Evolutionary conservation across 2,113 vertebrate species (phyloP).

Genomic region (Geococcyx californianus): DNA sequence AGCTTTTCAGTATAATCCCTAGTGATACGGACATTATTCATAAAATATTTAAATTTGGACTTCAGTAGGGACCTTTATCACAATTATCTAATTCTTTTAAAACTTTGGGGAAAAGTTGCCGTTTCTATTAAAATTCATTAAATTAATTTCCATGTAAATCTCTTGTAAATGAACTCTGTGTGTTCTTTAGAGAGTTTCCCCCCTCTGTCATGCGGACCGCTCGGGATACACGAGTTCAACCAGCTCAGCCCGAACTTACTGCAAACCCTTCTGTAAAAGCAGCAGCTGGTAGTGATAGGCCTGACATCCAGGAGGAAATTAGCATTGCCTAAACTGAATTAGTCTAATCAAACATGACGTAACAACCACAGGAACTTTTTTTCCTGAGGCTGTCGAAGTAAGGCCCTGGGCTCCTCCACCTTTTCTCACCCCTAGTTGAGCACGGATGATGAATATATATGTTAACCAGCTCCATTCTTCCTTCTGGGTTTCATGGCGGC

Average conservation of each 20-base stretch:
- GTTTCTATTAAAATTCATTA: background rate
- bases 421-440: background rate
- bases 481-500: background rate
- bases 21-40: background rate
- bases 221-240: background rate
- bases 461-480: slow-evolving; percentile 34
- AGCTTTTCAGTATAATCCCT: background rate
- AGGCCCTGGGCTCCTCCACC: background rate
- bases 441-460: background rate
- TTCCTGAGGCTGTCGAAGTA: background rate
- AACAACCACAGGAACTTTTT: background rate
- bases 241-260: background rate
- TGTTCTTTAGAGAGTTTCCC: background rate
- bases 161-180: background rate
- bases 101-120: background rate
- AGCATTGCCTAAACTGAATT: background rate
- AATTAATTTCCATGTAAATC: background rate
- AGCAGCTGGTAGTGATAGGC: background rate
- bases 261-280: background rate
- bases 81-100: background rate
- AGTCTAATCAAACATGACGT: slow-evolving; percentile 4
- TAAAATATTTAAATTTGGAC: background rate
- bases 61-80: background rate
- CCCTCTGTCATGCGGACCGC: rapidly evolving
- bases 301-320: background rate